Evolutionary conservation across 2,113 vertebrate species (phyloP).

Genomic region (Chaetorhynchus papuensis): DNA sequence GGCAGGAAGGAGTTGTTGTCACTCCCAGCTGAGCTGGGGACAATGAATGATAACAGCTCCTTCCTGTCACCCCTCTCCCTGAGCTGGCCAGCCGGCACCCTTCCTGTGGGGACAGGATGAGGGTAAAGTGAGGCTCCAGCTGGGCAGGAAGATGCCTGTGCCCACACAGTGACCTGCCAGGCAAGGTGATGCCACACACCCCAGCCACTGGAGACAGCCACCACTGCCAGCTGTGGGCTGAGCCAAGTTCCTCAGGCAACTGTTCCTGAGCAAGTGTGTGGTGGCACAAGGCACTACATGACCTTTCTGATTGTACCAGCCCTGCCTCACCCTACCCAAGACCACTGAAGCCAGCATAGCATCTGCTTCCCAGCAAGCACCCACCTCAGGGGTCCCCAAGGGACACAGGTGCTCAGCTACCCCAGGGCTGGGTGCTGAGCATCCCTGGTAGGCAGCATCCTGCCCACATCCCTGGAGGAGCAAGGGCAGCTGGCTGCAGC

Average conservation of each 20-base stretch:
- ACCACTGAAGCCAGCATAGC: not conserved
- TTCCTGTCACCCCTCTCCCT: constrained; percentile 2
- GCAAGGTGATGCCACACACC: not conserved
- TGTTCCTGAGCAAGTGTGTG: not conserved
- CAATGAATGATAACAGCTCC: constrained; percentile 33
- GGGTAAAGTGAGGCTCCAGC: not conserved
- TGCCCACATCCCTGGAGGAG: not conserved
- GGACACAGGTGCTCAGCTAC: not conserved
- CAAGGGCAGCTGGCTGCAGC: not conserved
- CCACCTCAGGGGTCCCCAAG: not conserved
- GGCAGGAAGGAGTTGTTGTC: constrained; percentile 38
- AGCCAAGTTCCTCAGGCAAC: not conserved
- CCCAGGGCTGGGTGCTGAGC: not conserved
- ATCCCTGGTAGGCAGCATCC: not conserved
- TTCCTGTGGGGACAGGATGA: not conserved
- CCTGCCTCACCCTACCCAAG: not conserved
- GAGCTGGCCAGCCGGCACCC: not conserved
- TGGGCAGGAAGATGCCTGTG: not conserved
- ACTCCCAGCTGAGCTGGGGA: constrained; percentile 16
- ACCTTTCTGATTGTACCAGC: not conserved
- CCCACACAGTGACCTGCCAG: not conserved
- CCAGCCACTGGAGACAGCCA: not conserved
- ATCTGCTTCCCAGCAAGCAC: not conserved
- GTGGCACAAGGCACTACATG: not conserved
- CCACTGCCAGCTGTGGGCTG: not conserved